These are phyloP conservation scores for Sebastes cheni DNA, from an alignment of 2,797 vertebrate species.

Conservation along the genomic window DNA sequence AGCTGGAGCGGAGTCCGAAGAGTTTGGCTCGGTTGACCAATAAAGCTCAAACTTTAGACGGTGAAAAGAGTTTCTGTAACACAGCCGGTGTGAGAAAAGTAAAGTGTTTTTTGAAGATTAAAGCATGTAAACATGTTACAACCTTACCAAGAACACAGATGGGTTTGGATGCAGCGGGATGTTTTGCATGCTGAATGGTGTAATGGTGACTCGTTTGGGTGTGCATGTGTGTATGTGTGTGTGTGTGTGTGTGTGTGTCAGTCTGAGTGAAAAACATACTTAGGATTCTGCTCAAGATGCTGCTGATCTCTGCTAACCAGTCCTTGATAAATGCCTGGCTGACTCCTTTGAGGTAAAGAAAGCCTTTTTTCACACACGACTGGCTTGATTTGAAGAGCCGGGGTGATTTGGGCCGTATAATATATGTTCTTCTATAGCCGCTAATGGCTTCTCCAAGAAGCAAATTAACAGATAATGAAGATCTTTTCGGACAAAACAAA, in stretches of 20 bases:
- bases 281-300: conserved; percentile 15
- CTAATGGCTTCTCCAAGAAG: conserved; percentile 7
- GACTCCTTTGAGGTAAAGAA: conserved; percentile 42
- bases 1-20: too few relatives aligned
- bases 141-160: background rate
- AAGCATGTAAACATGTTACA: too few relatives aligned
- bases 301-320: conserved; percentile 4
- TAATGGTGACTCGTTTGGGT: background rate
- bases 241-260: background rate
- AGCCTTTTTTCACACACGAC: conserved; percentile 47
- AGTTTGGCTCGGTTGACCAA: too few relatives aligned
- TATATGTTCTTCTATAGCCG: background rate
- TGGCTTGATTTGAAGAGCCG: conserved; percentile 25
- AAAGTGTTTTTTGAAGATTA: too few relatives aligned
- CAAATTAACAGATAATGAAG: conserved; percentile 7
- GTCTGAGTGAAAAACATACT: background rate
- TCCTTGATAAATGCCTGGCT: conserved; percentile 37
- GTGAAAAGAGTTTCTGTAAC: too few relatives aligned
- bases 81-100: too few relatives aligned
- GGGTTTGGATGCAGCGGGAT: conserved; percentile 9
- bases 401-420: conserved; percentile 4
- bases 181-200: background rate
- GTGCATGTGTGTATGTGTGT: background rate
- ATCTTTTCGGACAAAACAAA: background rate
- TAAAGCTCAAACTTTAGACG: too few relatives aligned